Base-by-base conservation (phyloP, 2,797 vertebrate genomes). In the Tangara arthus region DNA sequence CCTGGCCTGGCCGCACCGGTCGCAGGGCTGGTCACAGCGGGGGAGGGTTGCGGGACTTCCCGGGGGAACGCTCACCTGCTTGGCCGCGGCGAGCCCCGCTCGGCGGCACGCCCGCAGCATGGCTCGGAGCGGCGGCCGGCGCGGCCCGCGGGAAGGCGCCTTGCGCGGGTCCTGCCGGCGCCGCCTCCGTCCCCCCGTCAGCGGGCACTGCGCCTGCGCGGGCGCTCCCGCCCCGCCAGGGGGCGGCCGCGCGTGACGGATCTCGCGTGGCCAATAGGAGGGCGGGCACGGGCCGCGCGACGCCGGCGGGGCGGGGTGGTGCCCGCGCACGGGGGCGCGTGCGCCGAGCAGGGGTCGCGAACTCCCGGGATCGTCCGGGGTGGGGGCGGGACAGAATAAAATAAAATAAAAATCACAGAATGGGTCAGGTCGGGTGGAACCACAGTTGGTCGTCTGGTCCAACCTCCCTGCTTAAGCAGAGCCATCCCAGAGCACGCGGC, bases 311-410 rank as follows among this genome's bases (percentile, higher is more conserved):
- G 60, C 21, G 32, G 37, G 39, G 60, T 21, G 26, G 47, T 7
- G 32, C 27, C 6, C 14, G 46, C 41, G n/a, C 27, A n/a, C 10
- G 34, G 41, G 20, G 24, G 37, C 35, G 46, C 65, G 55, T 32
- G 56, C n/a, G 22, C 17, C 2, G 17, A 13, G 41, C 0, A 0
- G 18, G 9, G 19, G 3, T 1, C 15, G 15, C 4, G 52, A 9
- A 0, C 5, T 3, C 3, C 9, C 6, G 15, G 39, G 7, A 3
- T 0, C 2, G 0, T 15, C 7, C 1, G 17, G 10, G 10, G 16
- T 8, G 8, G 6, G 20, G 12, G 5, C 10, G 6, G 5, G 26
- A 7, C 1, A 2, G 27, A 23, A 1, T 15, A 17, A 24, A 72
- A 64, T 28, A 30, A 66, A 68, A 15, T 24, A 12, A 50, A 37